These are phyloP conservation scores for Cacatua alba DNA, from an alignment of 2,113 vertebrate genomes.

Conservation along the genomic window DNA sequence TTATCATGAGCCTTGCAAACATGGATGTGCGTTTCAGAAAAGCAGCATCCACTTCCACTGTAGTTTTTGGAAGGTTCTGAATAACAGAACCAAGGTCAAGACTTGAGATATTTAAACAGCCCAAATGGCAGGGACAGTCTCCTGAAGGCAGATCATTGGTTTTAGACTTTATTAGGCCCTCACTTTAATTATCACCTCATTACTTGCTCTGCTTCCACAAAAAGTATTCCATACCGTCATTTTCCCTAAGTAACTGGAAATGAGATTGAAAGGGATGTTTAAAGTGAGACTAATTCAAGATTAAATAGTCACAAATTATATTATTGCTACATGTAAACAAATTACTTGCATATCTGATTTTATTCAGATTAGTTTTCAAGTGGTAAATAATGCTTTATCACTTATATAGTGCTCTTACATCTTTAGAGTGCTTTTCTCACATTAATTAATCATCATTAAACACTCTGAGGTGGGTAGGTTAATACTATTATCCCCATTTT, in stretches of 20 bases:
- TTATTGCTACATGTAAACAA: conserved; percentile 72
- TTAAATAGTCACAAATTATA: conserved; percentile 73
- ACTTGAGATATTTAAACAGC: neutral
- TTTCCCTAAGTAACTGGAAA: conserved; percentile 64
- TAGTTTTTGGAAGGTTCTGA: neutral
- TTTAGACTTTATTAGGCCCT: conserved; percentile 54
- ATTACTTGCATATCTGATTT: conserved; percentile 73
- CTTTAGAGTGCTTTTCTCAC: conserved; percentile 71
- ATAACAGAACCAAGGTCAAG: neutral
- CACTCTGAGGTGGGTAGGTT: conserved; percentile 62
- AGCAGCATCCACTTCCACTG: neutral
- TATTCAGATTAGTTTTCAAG: conserved; percentile 74
- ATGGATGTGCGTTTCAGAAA: neutral
- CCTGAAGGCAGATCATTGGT: conserved; percentile 11
- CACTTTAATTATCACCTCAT: conserved; percentile 55
- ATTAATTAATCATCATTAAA: conserved; percentile 73
- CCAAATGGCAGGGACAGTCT: neutral
- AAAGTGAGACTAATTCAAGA: conserved; percentile 69
- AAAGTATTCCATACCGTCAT: conserved; percentile 59
- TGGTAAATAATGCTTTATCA: conserved; percentile 73
- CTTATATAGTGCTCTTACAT: conserved; percentile 71
- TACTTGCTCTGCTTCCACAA: conserved; percentile 45
- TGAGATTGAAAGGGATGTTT: conserved; percentile 67
- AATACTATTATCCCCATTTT: conserved; percentile 71
- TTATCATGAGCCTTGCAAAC: neutral